These are phyloP conservation scores for Pelmatolapia mariae DNA, from an alignment of 2,113 vertebrate genomes.

Conservation along the genomic window DNA sequence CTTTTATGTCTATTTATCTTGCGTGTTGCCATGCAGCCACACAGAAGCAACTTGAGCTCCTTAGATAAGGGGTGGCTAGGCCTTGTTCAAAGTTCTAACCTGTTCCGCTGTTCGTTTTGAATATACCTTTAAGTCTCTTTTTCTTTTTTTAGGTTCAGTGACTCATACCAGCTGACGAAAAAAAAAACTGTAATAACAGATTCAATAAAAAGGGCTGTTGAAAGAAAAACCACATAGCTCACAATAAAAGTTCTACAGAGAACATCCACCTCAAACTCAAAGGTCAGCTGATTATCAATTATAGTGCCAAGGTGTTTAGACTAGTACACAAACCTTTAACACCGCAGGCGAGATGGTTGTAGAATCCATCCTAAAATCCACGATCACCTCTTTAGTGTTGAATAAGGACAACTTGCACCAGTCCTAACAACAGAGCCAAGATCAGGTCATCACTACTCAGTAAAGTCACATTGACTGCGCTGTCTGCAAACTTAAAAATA, in stretches of 20 bases:
- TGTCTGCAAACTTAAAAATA: background rate
- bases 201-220: background rate
- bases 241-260: background rate
- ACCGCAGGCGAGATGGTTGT: background rate
- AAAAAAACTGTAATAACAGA: background rate
- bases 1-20: background rate
- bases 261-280: background rate
- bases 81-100: background rate
- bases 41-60: background rate
- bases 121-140: background rate
- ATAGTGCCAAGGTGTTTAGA: background rate
- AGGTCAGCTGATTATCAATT: background rate
- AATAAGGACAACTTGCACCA: background rate
- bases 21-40: background rate
- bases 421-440: background rate
- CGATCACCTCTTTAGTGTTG: background rate
- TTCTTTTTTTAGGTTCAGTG: background rate
- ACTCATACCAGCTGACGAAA: background rate
- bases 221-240: background rate
- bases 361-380: background rate
- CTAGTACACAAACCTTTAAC: background rate
- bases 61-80: background rate
- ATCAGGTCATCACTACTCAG: background rate
- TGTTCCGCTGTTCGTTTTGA: background rate
- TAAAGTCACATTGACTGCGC: accelerated